These are phyloP conservation scores for Cotesia congregata DNA, from an alignment of 2,888 invertebrate genomes.

Conservation along the genomic window DNA sequence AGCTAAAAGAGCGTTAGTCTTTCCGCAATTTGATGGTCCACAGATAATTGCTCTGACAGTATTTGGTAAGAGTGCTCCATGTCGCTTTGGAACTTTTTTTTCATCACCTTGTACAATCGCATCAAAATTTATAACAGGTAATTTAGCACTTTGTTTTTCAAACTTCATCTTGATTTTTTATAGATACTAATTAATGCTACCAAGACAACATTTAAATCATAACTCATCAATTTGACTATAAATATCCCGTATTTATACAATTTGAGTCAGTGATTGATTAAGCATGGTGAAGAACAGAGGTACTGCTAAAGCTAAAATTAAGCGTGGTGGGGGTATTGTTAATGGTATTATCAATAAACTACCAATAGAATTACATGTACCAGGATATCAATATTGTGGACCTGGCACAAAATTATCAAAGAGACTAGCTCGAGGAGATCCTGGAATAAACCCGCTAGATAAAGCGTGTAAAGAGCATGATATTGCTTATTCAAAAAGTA, in stretches of 20 bases:
- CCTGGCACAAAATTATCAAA: too few relatives aligned
- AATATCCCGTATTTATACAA: too few relatives aligned
- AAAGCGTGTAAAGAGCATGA: too few relatives aligned
- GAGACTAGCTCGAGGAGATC: too few relatives aligned
- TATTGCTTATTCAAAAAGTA: too few relatives aligned
- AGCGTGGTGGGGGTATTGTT: background rate
- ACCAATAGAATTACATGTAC: too few relatives aligned
- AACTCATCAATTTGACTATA: conserved; percentile 40
- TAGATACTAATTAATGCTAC: conserved; percentile 5
- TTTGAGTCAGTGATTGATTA: too few relatives aligned
- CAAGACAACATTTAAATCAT: conserved; percentile 35
- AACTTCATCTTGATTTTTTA: conserved; percentile 36
- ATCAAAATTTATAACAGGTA: background rate
- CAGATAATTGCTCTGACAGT: conserved; percentile 52
- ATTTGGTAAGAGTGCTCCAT: conserved; percentile 19
- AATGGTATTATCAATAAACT: background rate
- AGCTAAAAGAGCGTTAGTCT: conserved; percentile 41
- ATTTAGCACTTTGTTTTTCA: conserved; percentile 31
- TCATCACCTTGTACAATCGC: background rate
- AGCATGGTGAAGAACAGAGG: too few relatives aligned
- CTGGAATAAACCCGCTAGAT: too few relatives aligned
- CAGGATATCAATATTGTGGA: too few relatives aligned
- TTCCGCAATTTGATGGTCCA: conserved; percentile 30
- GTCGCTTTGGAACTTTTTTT: too few relatives aligned
- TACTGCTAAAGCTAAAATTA: too few relatives aligned